These are phyloP conservation scores for Aspidiotus destructor DNA, from an alignment of 2,888 invertebrate genomes.

Conservation along the genomic window DNA sequence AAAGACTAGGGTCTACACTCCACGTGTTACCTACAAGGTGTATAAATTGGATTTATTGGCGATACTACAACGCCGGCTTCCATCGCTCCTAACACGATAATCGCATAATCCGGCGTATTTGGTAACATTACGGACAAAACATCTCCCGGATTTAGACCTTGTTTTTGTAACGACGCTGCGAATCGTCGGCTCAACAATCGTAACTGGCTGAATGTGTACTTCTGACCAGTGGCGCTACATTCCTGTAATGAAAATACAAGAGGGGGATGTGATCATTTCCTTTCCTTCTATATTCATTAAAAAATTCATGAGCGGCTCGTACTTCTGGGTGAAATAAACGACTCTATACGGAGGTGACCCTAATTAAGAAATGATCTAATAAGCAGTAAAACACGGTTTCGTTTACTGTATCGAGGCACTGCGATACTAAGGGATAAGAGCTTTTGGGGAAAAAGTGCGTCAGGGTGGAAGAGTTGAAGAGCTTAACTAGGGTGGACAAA, in stretches of 20 bases:
- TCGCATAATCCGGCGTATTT: conserved; percentile 64
- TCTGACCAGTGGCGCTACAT: conserved; percentile 59
- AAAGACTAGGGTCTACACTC: too few species aligned
- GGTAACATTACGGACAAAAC: conserved; percentile 61
- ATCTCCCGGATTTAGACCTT: conserved; percentile 57
- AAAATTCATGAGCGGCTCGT: too few species aligned
- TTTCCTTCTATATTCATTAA: too few species aligned
- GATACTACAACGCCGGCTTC: conserved; percentile 61
- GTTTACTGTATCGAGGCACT: too few species aligned
- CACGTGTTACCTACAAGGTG: conserved; percentile 42
- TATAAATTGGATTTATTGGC: conserved; percentile 66
- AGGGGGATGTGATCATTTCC: not conserved
- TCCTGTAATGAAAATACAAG: conserved; percentile 48
- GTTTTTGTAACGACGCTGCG: conserved; percentile 56
- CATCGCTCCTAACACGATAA: conserved; percentile 55
- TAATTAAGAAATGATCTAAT: too few species aligned
- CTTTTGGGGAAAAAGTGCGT: too few species aligned
- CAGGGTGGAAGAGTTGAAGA: too few species aligned
- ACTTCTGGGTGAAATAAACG: too few species aligned
- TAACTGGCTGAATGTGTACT: conserved; percentile 60
- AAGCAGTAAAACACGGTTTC: too few species aligned
- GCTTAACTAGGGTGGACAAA: too few species aligned
- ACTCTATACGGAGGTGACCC: too few species aligned
- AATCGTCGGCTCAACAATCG: conserved; percentile 56
- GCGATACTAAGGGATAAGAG: too few species aligned